Evolutionary conservation across 2,113 vertebrate genomes (phyloP).

Genomic region (Electrona antarctica): DNA sequence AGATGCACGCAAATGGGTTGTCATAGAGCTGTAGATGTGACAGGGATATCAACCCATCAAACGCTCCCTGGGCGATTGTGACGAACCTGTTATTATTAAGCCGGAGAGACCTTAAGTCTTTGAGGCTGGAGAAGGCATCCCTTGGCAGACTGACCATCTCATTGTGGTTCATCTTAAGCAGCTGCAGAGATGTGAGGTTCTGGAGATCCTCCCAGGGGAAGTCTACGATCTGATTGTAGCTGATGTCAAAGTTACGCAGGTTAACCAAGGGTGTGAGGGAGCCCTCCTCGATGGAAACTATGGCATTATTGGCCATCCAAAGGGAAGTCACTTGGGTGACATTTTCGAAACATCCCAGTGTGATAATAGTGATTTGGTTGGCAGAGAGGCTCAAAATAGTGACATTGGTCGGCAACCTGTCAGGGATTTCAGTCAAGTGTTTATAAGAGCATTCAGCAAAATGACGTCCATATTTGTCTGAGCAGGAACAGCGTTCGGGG

Average conservation of each 20-base stretch:
- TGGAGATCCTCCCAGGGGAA: slow-evolving; percentile 94
- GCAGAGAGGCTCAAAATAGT: slow-evolving; percentile 88
- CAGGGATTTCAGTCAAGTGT: slow-evolving; percentile 83
- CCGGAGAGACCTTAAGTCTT: slow-evolving; percentile 88
- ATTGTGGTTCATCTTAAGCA: slow-evolving; percentile 97
- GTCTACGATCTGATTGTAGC: slow-evolving; percentile 87
- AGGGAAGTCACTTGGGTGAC: slow-evolving; percentile 87
- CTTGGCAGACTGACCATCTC: slow-evolving; percentile 84
- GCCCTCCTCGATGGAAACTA: slow-evolving; percentile 82
- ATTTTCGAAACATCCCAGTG: slow-evolving; percentile 81
- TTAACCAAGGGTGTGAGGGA: slow-evolving; percentile 81
- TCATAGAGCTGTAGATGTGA: slow-evolving; percentile 90
- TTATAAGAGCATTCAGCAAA: slow-evolving; percentile 93
- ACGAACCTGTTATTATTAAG: slow-evolving; percentile 91
- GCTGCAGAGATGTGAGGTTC: slow-evolving; percentile 86
- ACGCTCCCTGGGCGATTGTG: slow-evolving; percentile 85
- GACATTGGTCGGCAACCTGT: slow-evolving; percentile 85
- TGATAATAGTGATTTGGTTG: slow-evolving; percentile 86
- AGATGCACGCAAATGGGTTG: slow-evolving; percentile 91
- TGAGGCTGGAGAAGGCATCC: slow-evolving; percentile 84
- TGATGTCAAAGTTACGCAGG: slow-evolving; percentile 93
- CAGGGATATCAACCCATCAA: slow-evolving; percentile 86
- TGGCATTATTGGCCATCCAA: slow-evolving; percentile 91
- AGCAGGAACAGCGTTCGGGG: slow-evolving; percentile 87
- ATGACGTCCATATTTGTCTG: slow-evolving; percentile 84